phyloP scores from a whole-genome alignment of 92 coral and sea anemone genomes.

The Zoanthus sansibaricus region DNA sequence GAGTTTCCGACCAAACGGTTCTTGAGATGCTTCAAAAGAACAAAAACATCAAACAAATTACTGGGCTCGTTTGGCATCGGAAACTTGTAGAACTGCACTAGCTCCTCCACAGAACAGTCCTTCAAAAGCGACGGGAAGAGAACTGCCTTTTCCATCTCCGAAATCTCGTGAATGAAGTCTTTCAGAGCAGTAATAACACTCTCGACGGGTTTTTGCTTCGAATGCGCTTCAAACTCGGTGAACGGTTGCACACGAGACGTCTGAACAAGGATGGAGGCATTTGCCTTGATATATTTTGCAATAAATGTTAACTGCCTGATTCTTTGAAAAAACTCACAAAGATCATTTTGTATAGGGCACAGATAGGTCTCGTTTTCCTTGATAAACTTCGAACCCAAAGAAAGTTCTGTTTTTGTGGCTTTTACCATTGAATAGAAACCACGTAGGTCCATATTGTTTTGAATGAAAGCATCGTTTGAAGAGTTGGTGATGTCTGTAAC shows the following conservation, averaged over 20 bases:
- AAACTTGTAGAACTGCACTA: slow-evolving; percentile 43
- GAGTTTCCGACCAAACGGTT: slow-evolving; percentile 71
- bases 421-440: slow-evolving; percentile 80
- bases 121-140: slow-evolving; percentile 78
- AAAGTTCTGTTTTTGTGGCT: slow-evolving; percentile 74
- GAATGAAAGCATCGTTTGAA: slow-evolving; percentile 52
- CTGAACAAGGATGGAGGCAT: slow-evolving; percentile 50
- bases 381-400: slow-evolving; percentile 57
- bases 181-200: slow-evolving; percentile 67
- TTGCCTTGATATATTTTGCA: slow-evolving; percentile 68
- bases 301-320: slow-evolving; percentile 73
- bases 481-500: slow-evolving; percentile 63
- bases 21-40: slow-evolving; percentile 67
- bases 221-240: slow-evolving; percentile 63
- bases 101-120: slow-evolving; percentile 63
- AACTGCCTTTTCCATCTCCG: slow-evolving; percentile 84
- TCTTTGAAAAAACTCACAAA: slow-evolving; percentile 69
- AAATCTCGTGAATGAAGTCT: slow-evolving; percentile 71
- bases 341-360: slow-evolving; percentile 64
- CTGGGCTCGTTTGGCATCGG: slow-evolving; percentile 28
- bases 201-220: slow-evolving; percentile 44
- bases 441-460: slow-evolving; percentile 75
- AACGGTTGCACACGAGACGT: slow-evolving; percentile 70
- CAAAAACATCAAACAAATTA: slow-evolving; percentile 74
- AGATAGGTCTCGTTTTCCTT: slow-evolving; percentile 63